Evolutionary conservation across 2,113 vertebrate species (phyloP), one percentile per base, ranked within the genome.

Genomic region (Calyptomena viridis): DNA sequence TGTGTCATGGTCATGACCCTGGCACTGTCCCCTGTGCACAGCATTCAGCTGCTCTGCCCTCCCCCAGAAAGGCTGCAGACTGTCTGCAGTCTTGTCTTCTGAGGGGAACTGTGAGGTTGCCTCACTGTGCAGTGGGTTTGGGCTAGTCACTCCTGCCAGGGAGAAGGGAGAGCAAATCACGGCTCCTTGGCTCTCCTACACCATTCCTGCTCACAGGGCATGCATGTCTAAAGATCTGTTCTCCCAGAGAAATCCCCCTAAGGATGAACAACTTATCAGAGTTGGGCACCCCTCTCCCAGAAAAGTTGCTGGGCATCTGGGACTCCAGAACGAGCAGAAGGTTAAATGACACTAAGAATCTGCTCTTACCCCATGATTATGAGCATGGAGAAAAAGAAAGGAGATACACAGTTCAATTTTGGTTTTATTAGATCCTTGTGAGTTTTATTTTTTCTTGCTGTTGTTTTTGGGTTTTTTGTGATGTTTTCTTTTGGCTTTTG

Each of bases 401-500:
- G 12, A 84, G 14, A 10, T 80, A 60, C 22, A 81, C 7, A 25
- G 47, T 71, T 84, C 55, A 84, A 52, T 92, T 90, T 73, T 76
- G 35, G 19, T 84, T 94, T 89, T 94, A 92, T 93, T 95, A 87
- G 78, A 73, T 46, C 12, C 20, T 85, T 52, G n/a, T 22, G 3
- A 44, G 4, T 23, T 27, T 27, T 85, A 30, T 50, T n/a, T 33
- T 44, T 14, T 40, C 40, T 9, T 40, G 13, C 13, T 40, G 40
- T 40, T 40, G 40, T 11, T 44, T 44, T 44, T 44, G 42, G 42
- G n/a, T 16, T 44, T 44, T 44, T 14, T 44, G 13, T 44, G 42
- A 6, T 44, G 42, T 44, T 44, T 44, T 44, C 14, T 44, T 44
- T 46, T 46, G 18, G 7, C 20, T 46, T 18, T 20, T 46, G 44